phyloP scores from a whole-genome alignment of 1,140 invertebrate genomes.

The Cataglyphis hispanica region DNA sequence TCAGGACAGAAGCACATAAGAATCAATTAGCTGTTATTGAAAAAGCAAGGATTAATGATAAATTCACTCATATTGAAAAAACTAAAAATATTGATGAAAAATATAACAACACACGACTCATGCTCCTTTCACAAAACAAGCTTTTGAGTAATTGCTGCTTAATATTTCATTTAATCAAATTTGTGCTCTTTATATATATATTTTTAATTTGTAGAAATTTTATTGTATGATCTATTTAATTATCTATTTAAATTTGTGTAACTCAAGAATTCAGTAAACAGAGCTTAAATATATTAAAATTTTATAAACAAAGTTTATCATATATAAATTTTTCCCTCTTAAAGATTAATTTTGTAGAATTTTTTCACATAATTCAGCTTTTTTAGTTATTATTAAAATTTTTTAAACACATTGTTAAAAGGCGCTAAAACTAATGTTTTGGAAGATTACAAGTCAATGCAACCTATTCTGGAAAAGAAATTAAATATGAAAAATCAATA shows the following conservation, averaged over 20 bases:
- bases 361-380: too few species aligned
- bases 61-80: conserved; percentile 68
- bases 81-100: conserved; percentile 69
- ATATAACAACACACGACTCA: conserved; percentile 73
- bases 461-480: conserved; percentile 70
- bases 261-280: neutral
- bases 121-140: conserved; percentile 76
- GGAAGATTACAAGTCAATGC: conserved; percentile 78
- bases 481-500: conserved; percentile 60
- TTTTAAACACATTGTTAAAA: conserved; percentile 56
- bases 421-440: conserved; percentile 78
- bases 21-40: conserved; percentile 67
- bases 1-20: conserved; percentile 67
- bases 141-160: conserved; percentile 75
- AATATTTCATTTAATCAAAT: neutral
- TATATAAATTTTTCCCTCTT: too few species aligned
- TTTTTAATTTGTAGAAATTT: too few species aligned
- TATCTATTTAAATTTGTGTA: too few species aligned
- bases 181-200: too few species aligned
- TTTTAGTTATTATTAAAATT: neutral
- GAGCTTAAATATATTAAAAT: too few species aligned
- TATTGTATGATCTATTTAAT: too few species aligned
- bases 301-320: too few species aligned
- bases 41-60: conserved; percentile 63
- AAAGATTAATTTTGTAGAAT: too few species aligned